Conservation (phyloP, 1,140 invertebrate species). For the Drosophila pandora region DNA sequence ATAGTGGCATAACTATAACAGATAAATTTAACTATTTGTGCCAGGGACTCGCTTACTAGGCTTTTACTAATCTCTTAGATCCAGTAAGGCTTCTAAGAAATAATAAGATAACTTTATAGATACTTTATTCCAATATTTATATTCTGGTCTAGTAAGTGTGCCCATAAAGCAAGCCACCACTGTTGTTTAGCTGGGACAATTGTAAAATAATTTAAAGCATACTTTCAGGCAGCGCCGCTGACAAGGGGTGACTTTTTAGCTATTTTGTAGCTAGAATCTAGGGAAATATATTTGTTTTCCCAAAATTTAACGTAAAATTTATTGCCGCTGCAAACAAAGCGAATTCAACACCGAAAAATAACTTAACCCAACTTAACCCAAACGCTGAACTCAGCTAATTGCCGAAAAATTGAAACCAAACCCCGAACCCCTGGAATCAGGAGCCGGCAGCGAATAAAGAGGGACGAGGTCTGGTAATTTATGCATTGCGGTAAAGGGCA, state of each 20-base stretch:
- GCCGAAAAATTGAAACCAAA: conserved; percentile 59
- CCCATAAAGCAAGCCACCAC: neutral
- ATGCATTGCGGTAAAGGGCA: conserved; percentile 43
- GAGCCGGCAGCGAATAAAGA: conserved; percentile 20
- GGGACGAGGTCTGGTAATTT: conserved; percentile 42
- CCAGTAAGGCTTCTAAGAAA: neutral
- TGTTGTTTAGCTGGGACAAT: neutral
- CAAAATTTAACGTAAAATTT: conserved; percentile 6
- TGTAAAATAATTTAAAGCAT: neutral
- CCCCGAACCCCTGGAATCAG: conserved; percentile 4
- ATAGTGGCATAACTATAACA: neutral
- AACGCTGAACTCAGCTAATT: conserved; percentile 64
- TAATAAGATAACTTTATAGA: neutral
- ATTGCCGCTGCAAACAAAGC: conserved; percentile 16
- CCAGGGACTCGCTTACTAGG: neutral
- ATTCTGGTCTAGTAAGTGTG: neutral
- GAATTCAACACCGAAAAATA: conserved; percentile 23
- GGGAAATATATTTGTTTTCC: neutral
- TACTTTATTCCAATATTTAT: neutral
- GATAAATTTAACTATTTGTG: conserved; percentile 3
- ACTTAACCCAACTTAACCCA: conserved; percentile 58
- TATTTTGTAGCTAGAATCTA: neutral
- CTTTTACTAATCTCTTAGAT: neutral
- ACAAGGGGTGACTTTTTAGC: neutral
- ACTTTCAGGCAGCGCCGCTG: conserved; percentile 13